Percentiles rank a stretch among this genome's conserved stretches.
Conservation (phyloP, 1,140 invertebrate genomes). For the Solenopsis invicta region DNA sequence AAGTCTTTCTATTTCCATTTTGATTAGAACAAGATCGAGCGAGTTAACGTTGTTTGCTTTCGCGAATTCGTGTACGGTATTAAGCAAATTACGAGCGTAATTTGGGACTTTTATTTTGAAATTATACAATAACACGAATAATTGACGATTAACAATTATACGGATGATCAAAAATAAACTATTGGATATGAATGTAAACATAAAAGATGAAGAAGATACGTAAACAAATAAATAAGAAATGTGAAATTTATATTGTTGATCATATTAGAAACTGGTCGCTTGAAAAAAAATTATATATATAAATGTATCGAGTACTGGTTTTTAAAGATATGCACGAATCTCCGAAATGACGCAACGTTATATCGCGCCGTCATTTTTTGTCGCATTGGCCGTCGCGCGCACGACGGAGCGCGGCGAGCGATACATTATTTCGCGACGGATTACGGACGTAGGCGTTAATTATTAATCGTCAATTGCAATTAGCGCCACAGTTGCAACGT, state of each 20-base stretch:
- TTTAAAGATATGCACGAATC: conserved; percentile 20
- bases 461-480: conserved; percentile 65
- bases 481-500: conserved; percentile 52
- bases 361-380: conserved; percentile 24
- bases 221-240: not conserved
- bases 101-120: not conserved
- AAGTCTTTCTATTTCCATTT: not conserved
- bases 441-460: conserved; percentile 55
- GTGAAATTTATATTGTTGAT: not conserved
- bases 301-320: not conserved
- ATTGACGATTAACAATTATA: not conserved
- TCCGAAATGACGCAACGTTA: conserved; percentile 28
- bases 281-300: not conserved
- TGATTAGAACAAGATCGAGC: not conserved
- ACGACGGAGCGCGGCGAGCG: conserved; percentile 13
- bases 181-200: no score
- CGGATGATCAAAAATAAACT: not conserved
- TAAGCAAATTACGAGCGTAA: not conserved
- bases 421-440: conserved; percentile 52
- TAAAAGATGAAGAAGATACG: not conserved
- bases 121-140: not conserved
- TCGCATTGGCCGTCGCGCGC: not conserved
- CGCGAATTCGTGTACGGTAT: not conserved
- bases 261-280: conserved; percentile 7
- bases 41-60: not conserved